phyloP scores from a whole-genome alignment of 2,888 invertebrate species.

The Athalia cordata region DNA sequence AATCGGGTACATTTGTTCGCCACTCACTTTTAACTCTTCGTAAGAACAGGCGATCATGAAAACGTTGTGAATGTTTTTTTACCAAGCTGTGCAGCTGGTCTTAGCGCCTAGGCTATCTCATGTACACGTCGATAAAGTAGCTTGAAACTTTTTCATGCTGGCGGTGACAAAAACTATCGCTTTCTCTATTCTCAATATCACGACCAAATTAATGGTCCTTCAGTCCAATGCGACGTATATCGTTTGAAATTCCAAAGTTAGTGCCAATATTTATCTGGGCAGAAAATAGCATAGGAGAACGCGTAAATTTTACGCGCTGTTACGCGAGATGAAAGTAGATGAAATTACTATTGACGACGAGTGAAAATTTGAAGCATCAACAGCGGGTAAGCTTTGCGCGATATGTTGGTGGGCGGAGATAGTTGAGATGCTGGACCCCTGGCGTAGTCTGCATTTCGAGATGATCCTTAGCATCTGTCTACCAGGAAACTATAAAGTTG shows the following conservation, averaged over 20 bases:
- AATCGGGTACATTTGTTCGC: slow-evolving; percentile 59
- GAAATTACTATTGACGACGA: too few relatives aligned
- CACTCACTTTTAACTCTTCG: slow-evolving; percentile 64
- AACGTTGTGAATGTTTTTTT: not conserved
- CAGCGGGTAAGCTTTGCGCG: slow-evolving; percentile 38
- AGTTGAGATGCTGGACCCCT: slow-evolving; percentile 57
- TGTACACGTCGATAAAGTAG: not conserved
- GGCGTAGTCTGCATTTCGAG: slow-evolving; percentile 64
- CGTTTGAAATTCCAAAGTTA: too few relatives aligned
- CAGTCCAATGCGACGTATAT: too few relatives aligned
- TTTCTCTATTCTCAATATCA: too few relatives aligned
- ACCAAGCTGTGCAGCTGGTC: not conserved
- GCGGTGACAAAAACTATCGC: not conserved
- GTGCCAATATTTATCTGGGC: too few relatives aligned
- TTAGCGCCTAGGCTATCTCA: too few relatives aligned
- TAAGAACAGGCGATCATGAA: slow-evolving; percentile 52
- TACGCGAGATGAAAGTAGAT: too few relatives aligned
- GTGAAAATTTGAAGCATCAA: not conserved
- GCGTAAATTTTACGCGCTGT: too few relatives aligned
- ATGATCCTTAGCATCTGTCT: slow-evolving; percentile 68
- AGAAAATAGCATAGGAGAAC: too few relatives aligned
- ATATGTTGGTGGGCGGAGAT: slow-evolving; percentile 53
- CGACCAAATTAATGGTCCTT: too few relatives aligned
- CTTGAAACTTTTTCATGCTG: not conserved
- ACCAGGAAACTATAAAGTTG: slow-evolving; percentile 60